A percentile compares a stretch with the other conserved stretches of the same genome.
These are phyloP conservation scores for Gymnopithys bicolor DNA, from an alignment of 2,797 vertebrate genomes.

Conservation along the genomic window DNA sequence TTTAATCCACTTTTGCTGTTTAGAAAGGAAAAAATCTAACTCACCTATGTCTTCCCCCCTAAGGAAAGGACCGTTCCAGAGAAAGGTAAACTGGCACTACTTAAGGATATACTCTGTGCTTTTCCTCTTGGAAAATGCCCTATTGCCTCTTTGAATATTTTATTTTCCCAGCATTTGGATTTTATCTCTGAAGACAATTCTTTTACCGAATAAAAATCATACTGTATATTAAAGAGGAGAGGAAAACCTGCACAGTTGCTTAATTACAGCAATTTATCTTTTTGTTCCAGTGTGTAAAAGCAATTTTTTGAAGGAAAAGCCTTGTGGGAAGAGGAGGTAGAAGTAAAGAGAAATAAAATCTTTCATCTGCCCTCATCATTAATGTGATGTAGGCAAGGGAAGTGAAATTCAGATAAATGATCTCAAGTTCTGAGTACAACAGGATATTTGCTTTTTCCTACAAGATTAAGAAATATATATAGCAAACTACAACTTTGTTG, in stretches of 20 bases:
- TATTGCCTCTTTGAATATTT: neutral
- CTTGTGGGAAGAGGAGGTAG: neutral
- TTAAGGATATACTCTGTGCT: neutral
- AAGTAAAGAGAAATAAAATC: neutral
- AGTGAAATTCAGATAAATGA: neutral
- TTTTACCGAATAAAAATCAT: neutral
- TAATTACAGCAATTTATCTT: constrained; percentile 42
- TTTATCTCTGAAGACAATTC: neutral
- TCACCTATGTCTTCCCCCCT: neutral
- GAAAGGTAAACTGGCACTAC: neutral
- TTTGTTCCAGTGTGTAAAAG: neutral
- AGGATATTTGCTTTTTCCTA: neutral
- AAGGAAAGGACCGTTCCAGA: neutral
- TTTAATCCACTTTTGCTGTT: neutral
- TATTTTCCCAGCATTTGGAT: neutral
- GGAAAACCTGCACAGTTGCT: neutral
- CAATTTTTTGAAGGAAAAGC: neutral
- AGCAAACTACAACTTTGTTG: neutral
- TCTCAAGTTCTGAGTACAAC: neutral
- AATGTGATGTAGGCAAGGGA: neutral
- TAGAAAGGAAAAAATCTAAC: neutral
- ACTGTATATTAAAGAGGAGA: neutral
- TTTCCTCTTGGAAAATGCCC: neutral
- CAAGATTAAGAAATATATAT: neutral
- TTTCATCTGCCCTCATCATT: neutral